A percentile compares a stretch with the other conserved stretches of the same genome.
These are phyloP conservation scores for Drosophila micromelanica DNA, from an alignment of 1,140 invertebrate genomes.

Conservation along the genomic window DNA sequence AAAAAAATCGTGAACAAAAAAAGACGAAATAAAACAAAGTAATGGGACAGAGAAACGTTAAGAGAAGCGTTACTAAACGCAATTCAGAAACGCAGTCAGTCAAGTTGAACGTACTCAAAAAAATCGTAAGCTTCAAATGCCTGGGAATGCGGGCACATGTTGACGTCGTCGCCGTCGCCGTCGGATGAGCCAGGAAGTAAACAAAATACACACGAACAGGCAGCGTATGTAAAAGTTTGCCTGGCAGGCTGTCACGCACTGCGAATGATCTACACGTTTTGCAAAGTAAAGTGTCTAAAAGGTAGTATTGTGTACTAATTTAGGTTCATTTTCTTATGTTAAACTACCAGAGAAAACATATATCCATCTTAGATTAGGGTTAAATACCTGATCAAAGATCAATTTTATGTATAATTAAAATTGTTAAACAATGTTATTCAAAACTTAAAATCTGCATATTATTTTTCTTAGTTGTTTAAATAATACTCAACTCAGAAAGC, in stretches of 20 bases:
- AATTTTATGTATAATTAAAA: no score
- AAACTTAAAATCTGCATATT: no score
- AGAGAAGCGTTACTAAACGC: conserved; percentile 58
- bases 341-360: no score
- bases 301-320: neutral
- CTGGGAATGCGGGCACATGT: conserved; percentile 73
- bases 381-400: no score
- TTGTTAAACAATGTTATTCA: no score
- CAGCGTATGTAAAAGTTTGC: conserved; percentile 2
- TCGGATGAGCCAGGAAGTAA: conserved; percentile 78
- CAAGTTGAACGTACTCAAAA: conserved; percentile 78
- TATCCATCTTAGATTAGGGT: no score
- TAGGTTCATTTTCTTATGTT: no score
- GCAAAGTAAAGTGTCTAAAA: no score
- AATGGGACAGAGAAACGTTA: neutral
- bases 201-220: conserved; percentile 52
- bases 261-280: neutral
- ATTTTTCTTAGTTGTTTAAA: no score
- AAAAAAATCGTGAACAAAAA: neutral
- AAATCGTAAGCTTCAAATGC: conserved; percentile 58
- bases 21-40: conserved; percentile 18
- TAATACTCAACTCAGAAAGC: no score
- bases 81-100: conserved; percentile 69
- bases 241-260: conserved; percentile 1
- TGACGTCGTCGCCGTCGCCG: conserved; percentile 10